phyloP scores from a whole-genome alignment of 2,888 invertebrate genomes.

The Xylophagus ater region DNA sequence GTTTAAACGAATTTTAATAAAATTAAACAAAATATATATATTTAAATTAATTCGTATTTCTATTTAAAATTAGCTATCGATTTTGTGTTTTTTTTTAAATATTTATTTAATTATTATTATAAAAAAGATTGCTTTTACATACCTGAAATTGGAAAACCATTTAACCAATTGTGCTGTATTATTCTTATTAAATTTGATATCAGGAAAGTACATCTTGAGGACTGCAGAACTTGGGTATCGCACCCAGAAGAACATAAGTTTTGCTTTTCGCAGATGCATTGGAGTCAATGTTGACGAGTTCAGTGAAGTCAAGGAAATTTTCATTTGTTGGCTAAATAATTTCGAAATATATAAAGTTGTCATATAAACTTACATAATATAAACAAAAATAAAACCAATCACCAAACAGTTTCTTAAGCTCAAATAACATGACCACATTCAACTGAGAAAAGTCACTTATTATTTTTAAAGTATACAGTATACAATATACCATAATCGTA shows the following conservation, averaged over 20 bases:
- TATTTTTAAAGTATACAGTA: no score
- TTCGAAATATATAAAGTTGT: no score
- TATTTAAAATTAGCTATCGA: no score
- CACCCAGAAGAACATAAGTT: slow-evolving; percentile 99
- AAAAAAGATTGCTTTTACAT: no score
- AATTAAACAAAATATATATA: no score
- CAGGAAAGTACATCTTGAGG: slow-evolving; percentile 99
- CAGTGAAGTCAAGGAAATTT: slow-evolving; percentile 69
- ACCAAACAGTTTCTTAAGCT: neutral
- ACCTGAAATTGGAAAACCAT: slow-evolving; percentile 99
- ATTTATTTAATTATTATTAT: no score
- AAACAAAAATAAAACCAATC: neutral
- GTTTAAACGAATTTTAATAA: no score
- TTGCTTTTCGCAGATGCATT: slow-evolving; percentile 99
- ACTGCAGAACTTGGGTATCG: slow-evolving; percentile 98
- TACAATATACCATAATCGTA: no score
- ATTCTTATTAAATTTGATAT: slow-evolving; percentile 99
- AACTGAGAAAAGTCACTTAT: neutral
- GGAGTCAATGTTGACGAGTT: slow-evolving; percentile 95
- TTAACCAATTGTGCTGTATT: slow-evolving; percentile 99
- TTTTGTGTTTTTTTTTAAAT: no score
- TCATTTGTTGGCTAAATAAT: slow-evolving; percentile 10
- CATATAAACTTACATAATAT: no score
- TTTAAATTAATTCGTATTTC: no score
- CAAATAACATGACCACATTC: slow-evolving; percentile 1